phyloP scores from a whole-genome alignment of 2,888 invertebrate genomes.

The Linyphia triangularis region DNA sequence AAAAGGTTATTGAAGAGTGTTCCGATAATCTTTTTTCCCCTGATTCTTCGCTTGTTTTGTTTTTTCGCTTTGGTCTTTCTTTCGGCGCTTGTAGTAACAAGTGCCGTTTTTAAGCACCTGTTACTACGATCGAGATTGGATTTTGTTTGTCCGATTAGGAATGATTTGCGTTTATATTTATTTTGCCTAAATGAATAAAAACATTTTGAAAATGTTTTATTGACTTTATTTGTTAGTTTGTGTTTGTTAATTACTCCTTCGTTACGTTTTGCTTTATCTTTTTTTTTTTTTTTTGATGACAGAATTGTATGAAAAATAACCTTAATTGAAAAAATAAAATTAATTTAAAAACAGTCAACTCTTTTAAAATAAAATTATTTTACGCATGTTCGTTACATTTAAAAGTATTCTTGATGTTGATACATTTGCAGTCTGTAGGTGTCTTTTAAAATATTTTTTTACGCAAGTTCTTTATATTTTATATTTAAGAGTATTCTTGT shows the following conservation, averaged over 20 bases:
- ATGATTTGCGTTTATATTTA: not conserved
- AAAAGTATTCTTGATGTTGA: too few relatives aligned
- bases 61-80: slow-evolving; percentile 5
- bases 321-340: too few relatives aligned
- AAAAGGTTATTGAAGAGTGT: slow-evolving; percentile 1
- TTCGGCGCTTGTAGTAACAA: not conserved
- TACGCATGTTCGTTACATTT: too few relatives aligned
- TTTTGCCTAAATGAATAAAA: not conserved
- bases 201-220: not conserved
- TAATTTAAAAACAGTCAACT: too few relatives aligned
- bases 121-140: slow-evolving; percentile 5
- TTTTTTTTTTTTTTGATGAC: not conserved
- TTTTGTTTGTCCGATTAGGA: slow-evolving; percentile 3
- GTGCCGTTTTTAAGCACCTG: slow-evolving; percentile 28
- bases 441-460: too few relatives aligned
- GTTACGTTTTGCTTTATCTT: not conserved
- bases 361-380: too few relatives aligned
- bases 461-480: too few relatives aligned
- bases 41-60: slow-evolving; percentile 4
- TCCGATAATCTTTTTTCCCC: slow-evolving; percentile 26
- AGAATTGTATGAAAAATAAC: too few relatives aligned
- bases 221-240: not conserved
- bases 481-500: too few relatives aligned
- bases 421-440: too few relatives aligned
- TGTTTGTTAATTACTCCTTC: not conserved